Evolutionary conservation across 2,113 vertebrate species (phyloP), one percentile per base, ranked within the genome.

Genomic region (Plotosus lineatus): DNA sequence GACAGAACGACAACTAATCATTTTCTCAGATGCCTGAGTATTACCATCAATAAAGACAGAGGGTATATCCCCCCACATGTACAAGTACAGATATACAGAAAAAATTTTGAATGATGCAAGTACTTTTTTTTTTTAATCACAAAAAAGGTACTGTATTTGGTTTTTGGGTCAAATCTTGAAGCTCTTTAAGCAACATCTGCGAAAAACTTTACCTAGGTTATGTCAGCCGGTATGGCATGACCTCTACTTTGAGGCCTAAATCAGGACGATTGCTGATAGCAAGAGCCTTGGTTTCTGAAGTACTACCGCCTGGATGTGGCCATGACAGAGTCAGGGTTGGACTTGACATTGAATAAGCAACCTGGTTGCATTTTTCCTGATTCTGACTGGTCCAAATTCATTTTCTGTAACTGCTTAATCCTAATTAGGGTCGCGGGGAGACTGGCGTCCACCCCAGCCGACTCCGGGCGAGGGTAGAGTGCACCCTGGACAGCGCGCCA

Each of bases 231-330:
- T 68, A 38, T 42, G 21, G 36, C 38, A 40, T 40, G 63, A 12
- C 40, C 36, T 42, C 6, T 68, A 44, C 40, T 68, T 68, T 36
- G 65, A 42, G 23, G 40, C 6, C 23, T 69, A 44, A 44, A 44
- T 69, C 23, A 10, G 65, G 11, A 69, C 6, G 11, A 69, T 44
- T 7, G 65, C 65, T 69, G 65, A 44, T 40, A 69, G 65, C 65
- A 69, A 44, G 65, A 46, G 23, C 23, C 65, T 69, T 68, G 38
- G 63, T 68, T 69, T 40, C 65, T 69, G 38, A 69, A 69, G 42
- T 69, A 44, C 5, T 69, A 8, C 40, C n/a, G 36, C 61, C 12
- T 38, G 33, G 31, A 63, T 63, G 1, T 26, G 38, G 10, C 23
- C 40, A 44, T 11, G 6, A 26, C 38, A 26, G 4, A 19, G 21